These are phyloP conservation scores for Taurulus bubalis DNA, from an alignment of 2,113 vertebrate species.

Conservation along the genomic window DNA sequence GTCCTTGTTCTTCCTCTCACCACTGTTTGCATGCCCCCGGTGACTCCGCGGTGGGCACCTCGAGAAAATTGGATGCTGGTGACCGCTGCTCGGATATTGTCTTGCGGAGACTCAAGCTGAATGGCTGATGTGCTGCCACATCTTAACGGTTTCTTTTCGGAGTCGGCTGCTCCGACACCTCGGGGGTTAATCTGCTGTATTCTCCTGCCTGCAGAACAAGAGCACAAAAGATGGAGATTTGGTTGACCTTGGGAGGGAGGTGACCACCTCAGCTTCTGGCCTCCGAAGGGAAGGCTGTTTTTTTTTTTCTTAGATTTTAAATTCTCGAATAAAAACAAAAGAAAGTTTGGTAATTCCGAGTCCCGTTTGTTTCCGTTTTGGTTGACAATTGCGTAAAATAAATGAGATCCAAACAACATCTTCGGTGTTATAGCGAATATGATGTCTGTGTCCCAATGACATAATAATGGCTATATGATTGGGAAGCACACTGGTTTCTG, in stretches of 20 bases:
- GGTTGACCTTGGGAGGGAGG: slow-evolving; percentile 58
- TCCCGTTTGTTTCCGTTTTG: slow-evolving; percentile 7
- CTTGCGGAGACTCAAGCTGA: slow-evolving; percentile 43
- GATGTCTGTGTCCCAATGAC: slow-evolving; percentile 10
- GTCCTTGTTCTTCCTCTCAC: slow-evolving; percentile 27
- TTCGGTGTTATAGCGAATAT: not conserved
- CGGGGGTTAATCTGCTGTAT: slow-evolving; percentile 33
- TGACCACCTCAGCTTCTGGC: not conserved
- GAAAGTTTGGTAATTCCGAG: not conserved
- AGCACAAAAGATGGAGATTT: slow-evolving; percentile 27
- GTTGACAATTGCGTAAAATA: not conserved
- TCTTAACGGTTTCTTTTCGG: slow-evolving; percentile 41
- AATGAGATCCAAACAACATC: not conserved
- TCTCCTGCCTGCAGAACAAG: slow-evolving; percentile 39
- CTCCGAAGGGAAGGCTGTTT: not conserved
- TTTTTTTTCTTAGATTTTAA: not conserved
- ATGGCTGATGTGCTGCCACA: slow-evolving; percentile 55
- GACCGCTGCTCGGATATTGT: slow-evolving; percentile 41
- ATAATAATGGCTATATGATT: slow-evolving; percentile 17
- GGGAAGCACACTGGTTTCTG: slow-evolving; percentile 7
- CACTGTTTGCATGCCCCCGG: slow-evolving; percentile 27
- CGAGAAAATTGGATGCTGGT: slow-evolving; percentile 53
- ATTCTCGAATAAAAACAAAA: not conserved
- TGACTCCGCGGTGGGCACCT: slow-evolving; percentile 38
- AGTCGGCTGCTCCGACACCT: slow-evolving; percentile 40